Percentiles rank a stretch among this genome's conserved stretches.
These are phyloP conservation scores for Protodeltote pygarga DNA, from an alignment of 2,888 invertebrate genomes.

Conservation along the genomic window DNA sequence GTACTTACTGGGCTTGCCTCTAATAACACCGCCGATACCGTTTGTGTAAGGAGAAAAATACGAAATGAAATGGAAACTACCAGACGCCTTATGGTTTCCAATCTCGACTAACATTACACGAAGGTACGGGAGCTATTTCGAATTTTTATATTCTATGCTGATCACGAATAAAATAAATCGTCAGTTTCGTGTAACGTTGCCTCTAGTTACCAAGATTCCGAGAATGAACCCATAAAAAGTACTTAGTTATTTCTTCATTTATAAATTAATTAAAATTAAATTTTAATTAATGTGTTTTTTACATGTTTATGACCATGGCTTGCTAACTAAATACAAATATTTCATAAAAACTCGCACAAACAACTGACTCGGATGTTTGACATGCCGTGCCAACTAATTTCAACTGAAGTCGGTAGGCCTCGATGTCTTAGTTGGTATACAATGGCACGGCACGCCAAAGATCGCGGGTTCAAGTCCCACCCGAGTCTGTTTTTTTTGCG, in stretches of 20 bases:
- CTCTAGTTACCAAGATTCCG: conserved; percentile 23
- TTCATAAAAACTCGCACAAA: too few species aligned
- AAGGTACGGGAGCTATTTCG: conserved; percentile 54
- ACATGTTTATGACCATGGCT: too few species aligned
- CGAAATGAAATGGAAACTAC: conserved; percentile 81
- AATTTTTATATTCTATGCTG: conserved; percentile 60
- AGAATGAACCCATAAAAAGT: conserved; percentile 9
- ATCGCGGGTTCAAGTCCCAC: too few species aligned
- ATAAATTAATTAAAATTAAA: too few species aligned
- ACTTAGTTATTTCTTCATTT: conserved; percentile 15
- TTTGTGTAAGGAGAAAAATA: conserved; percentile 81
- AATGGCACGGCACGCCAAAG: too few species aligned
- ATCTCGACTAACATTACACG: conserved; percentile 67
- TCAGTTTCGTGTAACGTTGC: conserved; percentile 25
- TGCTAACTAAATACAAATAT: too few species aligned
- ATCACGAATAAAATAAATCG: conserved; percentile 33
- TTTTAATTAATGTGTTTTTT: too few species aligned
- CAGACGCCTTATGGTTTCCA: conserved; percentile 74
- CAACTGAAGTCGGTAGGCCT: too few species aligned
- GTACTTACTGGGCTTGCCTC: conserved; percentile 82
- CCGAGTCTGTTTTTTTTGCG: too few species aligned
- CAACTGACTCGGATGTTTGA: too few species aligned
- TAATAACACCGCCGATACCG: conserved; percentile 83
- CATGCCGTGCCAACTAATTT: too few species aligned
- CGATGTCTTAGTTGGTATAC: too few species aligned